Conservation (phyloP, 92 coral and sea anemone species). For the Paragorgia papillata region DNA sequence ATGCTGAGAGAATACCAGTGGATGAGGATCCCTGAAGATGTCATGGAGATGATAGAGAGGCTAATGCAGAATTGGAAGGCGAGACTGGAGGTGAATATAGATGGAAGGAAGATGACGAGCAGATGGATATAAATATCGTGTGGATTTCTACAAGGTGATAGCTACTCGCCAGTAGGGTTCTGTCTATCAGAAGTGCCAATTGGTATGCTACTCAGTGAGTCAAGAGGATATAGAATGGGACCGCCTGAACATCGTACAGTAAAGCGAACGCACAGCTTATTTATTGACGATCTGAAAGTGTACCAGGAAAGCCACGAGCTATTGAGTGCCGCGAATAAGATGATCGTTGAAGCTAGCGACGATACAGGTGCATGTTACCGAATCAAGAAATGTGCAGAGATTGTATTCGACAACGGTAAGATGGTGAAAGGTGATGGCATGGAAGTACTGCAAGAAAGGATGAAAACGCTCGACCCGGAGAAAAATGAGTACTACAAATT, state of each 20-base stretch:
- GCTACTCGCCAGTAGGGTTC: constrained; percentile 15
- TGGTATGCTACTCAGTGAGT: too few species aligned
- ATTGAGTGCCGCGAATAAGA: too few species aligned
- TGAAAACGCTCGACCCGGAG: too few species aligned
- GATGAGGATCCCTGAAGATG: background rate
- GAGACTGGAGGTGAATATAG: constrained; percentile 32
- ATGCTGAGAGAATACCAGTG: too few species aligned
- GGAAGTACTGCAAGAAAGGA: background rate
- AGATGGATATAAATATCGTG: too few species aligned
- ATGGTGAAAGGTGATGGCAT: background rate
- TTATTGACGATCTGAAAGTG: background rate
- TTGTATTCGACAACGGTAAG: too few species aligned
- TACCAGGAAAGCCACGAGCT: background rate
- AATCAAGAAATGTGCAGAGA: too few species aligned
- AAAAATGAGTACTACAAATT: background rate
- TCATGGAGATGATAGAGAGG: background rate
- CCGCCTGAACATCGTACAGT: background rate
- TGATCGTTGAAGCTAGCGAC: too few species aligned
- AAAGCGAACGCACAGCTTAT: too few species aligned
- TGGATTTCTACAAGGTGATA: constrained; percentile 8
- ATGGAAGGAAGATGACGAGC: too few species aligned
- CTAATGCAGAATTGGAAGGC: constrained; percentile 49
- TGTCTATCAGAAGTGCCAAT: constrained; percentile 49
- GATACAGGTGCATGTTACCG: too few species aligned
- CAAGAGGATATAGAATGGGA: too few species aligned